Percentiles rank a stretch among this genome's conserved stretches.
These are phyloP conservation scores for Hecatera dysodea DNA, from an alignment of 2,888 invertebrate genomes.

Conservation along the genomic window DNA sequence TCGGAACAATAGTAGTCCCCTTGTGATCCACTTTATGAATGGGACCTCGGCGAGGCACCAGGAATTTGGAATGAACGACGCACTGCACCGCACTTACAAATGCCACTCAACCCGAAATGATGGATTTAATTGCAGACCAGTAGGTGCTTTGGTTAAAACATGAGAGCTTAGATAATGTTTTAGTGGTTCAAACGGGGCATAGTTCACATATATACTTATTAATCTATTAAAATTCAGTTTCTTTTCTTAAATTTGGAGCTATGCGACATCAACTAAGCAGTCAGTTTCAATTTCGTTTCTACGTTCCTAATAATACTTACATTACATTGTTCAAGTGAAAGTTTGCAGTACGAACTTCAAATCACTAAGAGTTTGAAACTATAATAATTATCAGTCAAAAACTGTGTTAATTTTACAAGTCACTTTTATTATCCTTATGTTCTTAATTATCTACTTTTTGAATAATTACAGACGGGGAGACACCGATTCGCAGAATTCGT, in stretches of 20 bases:
- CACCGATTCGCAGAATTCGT: not conserved
- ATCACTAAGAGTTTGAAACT: not conserved
- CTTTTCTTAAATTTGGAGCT: not conserved
- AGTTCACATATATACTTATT: not conserved
- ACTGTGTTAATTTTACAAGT: not conserved
- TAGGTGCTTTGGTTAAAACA: constrained; percentile 12
- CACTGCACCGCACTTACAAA: constrained; percentile 42
- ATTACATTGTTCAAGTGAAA: not conserved
- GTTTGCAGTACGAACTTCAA: no score
- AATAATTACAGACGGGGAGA: no score
- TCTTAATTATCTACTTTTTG: constrained; percentile 10
- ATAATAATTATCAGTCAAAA: not conserved
- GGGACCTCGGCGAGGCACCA: constrained; percentile 37
- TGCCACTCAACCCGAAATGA: constrained; percentile 46
- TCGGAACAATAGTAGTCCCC: constrained; percentile 62
- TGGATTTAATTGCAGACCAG: constrained; percentile 35
- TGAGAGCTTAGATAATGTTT: not conserved
- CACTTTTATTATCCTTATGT: not conserved
- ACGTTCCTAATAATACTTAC: not conserved
- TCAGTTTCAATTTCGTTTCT: no score
- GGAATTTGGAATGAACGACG: constrained; percentile 60
- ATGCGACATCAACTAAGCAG: not conserved
- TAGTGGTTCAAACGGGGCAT: not conserved
- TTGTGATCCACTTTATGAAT: constrained; percentile 64
- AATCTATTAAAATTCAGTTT: not conserved